Base-by-base conservation (phyloP, 2,888 invertebrate genomes). In the Leptinotarsa tumamoca region DNA sequence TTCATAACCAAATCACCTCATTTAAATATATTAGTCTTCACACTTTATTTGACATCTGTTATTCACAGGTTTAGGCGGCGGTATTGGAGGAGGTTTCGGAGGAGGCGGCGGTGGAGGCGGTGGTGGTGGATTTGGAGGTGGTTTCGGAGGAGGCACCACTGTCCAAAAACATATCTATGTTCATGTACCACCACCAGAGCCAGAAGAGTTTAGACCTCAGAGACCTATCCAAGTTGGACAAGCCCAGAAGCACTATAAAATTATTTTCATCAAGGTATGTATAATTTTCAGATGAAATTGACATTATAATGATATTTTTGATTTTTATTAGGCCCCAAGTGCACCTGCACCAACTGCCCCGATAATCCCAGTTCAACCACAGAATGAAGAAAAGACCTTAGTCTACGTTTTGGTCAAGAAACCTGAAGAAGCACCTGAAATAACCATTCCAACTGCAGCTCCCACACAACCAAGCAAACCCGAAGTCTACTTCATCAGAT, bases 401-500 rank as follows among this genome's bases (percentile, higher is more conserved):
- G 96, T 96, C 84, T 96, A 96, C 90, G 96, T 96, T 67, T 90
- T 96, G 89, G 96, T 96, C 83, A 96, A 96, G 92, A 95, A 94
- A 88, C 96, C 96, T 85, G 96, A 96, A 87, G 95, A 95, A 81
- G 94, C 94, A 79, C 95, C 94, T 82, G 95, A 96, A 86, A 94
- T 96, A 88, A 90, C 91, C 84, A 93, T 96, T 83, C 96, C 95
- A 72, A 93, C 94, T 15, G 90, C 94, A 15, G 92, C 93, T 17
- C 95, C 96, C 72, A 96, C 95, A 72, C 95, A 95, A 86, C 96
- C 96, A 80, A 94, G 95, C 89, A 96, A 96, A 90, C 96, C 96
- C 79, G 96, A 96, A 90, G 96, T 96, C 78, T 96, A 96, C 93
- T 96, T 96, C 92, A 96, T 95, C 92, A 93, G 94, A 86, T 95